These are phyloP conservation scores for Cyanoderma ruficeps DNA, from an alignment of 2,113 vertebrate species.

Conservation along the genomic window DNA sequence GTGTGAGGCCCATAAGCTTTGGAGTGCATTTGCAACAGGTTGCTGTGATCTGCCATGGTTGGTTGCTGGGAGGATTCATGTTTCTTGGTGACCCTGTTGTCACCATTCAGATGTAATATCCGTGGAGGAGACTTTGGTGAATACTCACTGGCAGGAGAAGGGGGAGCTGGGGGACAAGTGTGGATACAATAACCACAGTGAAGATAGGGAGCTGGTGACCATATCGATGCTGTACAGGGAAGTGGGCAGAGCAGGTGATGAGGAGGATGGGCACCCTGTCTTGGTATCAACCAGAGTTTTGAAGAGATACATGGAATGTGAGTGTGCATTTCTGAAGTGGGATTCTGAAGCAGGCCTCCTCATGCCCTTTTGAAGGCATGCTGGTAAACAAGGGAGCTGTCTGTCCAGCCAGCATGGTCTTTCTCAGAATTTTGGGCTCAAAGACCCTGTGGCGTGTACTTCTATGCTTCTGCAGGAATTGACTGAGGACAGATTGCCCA, in stretches of 20 bases:
- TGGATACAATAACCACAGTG: neutral
- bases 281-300: neutral
- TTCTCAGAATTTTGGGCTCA: neutral
- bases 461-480: neutral
- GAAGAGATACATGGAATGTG: neutral
- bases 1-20: neutral
- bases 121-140: neutral
- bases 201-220: neutral
- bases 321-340: neutral
- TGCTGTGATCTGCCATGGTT: neutral
- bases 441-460: neutral
- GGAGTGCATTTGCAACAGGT: neutral
- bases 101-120: neutral
- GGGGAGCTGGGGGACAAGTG: neutral
- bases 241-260: neutral
- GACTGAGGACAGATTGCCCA: neutral
- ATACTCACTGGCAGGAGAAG: neutral
- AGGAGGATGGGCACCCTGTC: neutral
- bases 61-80: neutral
- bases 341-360: neutral
- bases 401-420: neutral
- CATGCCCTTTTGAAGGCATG: neutral
- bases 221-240: neutral
- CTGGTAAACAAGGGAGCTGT: neutral
- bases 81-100: slow-evolving; percentile 18